phyloP scores from a whole-genome alignment of 2,888 invertebrate species.

The Yponomeuta cagnagella region DNA sequence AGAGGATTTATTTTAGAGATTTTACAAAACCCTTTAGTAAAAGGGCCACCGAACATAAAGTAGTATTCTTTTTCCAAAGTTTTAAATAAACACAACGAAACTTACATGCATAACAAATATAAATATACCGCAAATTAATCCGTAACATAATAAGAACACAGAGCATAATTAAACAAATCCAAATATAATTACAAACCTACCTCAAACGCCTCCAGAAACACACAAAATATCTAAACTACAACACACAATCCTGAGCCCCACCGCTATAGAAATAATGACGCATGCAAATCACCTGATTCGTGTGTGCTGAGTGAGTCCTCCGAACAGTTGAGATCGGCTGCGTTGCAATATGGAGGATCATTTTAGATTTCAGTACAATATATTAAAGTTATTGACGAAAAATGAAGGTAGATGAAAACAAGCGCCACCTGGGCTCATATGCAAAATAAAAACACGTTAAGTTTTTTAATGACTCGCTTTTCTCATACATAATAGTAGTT shows the following conservation, averaged over 20 bases:
- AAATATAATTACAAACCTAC: neutral
- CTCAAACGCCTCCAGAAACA: slow-evolving; percentile 17
- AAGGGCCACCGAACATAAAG: slow-evolving; percentile 14
- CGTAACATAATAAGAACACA: slow-evolving; percentile 9
- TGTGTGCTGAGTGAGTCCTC: slow-evolving; percentile 87
- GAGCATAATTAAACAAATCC: neutral
- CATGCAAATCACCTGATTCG: slow-evolving; percentile 83
- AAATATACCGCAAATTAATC: neutral
- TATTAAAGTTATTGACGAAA: neutral
- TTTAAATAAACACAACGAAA: neutral
- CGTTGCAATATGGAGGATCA: slow-evolving; percentile 29
- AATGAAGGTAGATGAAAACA: no score
- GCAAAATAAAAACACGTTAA: no score
- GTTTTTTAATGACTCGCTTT: no score
- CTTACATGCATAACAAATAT: slow-evolving; percentile 15
- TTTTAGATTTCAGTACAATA: neutral
- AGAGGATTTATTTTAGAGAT: no score
- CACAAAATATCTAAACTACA: slow-evolving; percentile 29
- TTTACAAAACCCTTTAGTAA: no score
- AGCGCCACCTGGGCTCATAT: no score
- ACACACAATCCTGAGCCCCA: slow-evolving; percentile 40
- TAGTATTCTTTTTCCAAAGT: neutral
- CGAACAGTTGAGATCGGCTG: slow-evolving; percentile 87
- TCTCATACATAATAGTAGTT: no score
- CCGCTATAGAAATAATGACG: slow-evolving; percentile 32